Conservation (phyloP, 2,113 vertebrate genomes). For the Riparia riparia region DNA sequence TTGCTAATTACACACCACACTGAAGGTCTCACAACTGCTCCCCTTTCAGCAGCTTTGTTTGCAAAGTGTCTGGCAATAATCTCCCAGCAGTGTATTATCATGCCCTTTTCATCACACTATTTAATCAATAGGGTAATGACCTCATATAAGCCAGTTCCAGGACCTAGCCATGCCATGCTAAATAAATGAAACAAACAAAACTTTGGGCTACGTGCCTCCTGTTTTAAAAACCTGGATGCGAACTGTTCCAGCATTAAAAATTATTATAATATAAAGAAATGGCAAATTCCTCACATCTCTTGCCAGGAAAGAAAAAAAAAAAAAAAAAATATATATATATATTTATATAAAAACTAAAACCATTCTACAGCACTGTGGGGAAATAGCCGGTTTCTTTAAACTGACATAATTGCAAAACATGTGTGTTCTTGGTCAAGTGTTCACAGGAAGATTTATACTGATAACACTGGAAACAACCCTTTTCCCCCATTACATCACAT, state of each 20-base stretch:
- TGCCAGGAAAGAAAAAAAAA: not conserved
- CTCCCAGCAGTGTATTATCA: conserved; percentile 74
- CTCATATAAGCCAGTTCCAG: conserved; percentile 60
- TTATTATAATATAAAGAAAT: conserved; percentile 27
- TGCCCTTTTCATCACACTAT: conserved; percentile 79
- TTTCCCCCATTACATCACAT: conserved; percentile 38
- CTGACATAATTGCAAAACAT: conserved; percentile 44
- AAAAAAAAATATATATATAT: not conserved
- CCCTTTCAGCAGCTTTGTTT: conserved; percentile 77
- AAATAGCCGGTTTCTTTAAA: conserved; percentile 43
- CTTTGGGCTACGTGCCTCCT: not conserved
- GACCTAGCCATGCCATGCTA: conserved; percentile 62
- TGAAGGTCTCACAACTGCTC: conserved; percentile 67
- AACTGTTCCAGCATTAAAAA: conserved; percentile 44
- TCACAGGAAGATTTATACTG: conserved; percentile 60
- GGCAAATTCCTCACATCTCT: conserved; percentile 16
- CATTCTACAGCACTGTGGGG: not conserved
- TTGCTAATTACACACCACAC: conserved; percentile 69
- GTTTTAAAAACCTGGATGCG: conserved; percentile 24
- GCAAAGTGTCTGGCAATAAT: conserved; percentile 78
- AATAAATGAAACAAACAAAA: conserved; percentile 73
- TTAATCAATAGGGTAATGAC: conserved; percentile 81
- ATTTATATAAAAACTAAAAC: not conserved
- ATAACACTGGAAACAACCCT: conserved; percentile 40
- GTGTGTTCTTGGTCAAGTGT: conserved; percentile 30